Conservation (phyloP, 1,140 invertebrate genomes). For the Hypothenemus hampei region DNA sequence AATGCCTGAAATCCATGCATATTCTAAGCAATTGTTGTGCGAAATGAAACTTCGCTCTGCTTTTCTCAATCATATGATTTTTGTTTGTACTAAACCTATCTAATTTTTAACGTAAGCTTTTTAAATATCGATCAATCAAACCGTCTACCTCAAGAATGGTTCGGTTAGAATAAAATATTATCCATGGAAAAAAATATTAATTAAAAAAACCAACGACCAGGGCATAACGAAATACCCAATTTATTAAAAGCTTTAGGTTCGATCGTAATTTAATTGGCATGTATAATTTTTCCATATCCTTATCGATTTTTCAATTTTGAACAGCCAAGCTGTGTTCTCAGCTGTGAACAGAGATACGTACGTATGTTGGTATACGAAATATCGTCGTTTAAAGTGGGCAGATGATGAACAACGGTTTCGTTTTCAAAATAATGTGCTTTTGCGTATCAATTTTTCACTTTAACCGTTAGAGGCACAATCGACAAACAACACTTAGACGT, state of each 20-base stretch:
- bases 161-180: slow-evolving; percentile 14
- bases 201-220: slow-evolving; percentile 12
- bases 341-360: not conserved
- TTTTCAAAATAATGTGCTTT: no score
- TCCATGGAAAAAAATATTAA: slow-evolving; percentile 17
- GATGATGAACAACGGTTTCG: no score
- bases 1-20: no score
- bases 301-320: slow-evolving; percentile 4
- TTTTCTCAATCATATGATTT: no score
- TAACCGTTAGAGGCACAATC: not conserved
- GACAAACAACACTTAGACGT: slow-evolving; percentile 6
- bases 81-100: slow-evolving; percentile 7
- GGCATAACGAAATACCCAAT: slow-evolving; percentile 17
- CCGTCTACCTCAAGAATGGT: slow-evolving; percentile 15
- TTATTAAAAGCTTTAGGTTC: slow-evolving; percentile 16
- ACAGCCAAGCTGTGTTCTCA: not conserved
- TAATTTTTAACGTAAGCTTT: slow-evolving; percentile 21
- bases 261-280: slow-evolving; percentile 15
- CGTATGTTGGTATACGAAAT: not conserved
- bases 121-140: slow-evolving; percentile 22
- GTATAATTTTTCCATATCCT: slow-evolving; percentile 12
- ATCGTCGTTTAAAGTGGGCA: not conserved
- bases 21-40: no score
- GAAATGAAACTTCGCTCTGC: no score
- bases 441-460: not conserved